A percentile compares a stretch with the other conserved stretches of the same genome.
phyloP scores from a whole-genome alignment of 2,797 vertebrate species.

The Pseudochirops corinnae region DNA sequence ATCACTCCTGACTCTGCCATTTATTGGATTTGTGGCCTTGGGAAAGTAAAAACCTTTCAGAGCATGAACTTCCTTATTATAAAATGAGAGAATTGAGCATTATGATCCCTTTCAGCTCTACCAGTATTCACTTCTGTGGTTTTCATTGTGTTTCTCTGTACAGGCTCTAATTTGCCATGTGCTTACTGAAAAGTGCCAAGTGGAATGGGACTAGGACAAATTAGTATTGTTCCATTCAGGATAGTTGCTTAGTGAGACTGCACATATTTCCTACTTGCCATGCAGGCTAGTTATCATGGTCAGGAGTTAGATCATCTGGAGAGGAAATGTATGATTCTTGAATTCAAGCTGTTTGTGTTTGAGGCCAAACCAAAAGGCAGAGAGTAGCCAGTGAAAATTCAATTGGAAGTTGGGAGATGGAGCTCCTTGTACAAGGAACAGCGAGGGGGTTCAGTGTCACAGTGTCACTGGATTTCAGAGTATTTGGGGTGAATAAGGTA shows the following conservation, averaged over 20 bases:
- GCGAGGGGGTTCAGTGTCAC: too few relatives aligned
- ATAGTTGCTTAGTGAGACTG: background rate
- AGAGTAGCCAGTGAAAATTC: background rate
- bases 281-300: background rate
- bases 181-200: background rate
- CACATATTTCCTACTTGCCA: background rate
- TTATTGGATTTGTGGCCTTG: background rate
- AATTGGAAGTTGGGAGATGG: too few relatives aligned
- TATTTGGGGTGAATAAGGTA: too few relatives aligned
- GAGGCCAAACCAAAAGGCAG: background rate
- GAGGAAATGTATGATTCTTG: background rate
- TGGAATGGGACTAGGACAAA: background rate
- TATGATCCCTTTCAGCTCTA: background rate
- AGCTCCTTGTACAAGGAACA: too few relatives aligned
- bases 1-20: background rate
- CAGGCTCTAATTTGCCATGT: background rate
- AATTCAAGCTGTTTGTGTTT: background rate
- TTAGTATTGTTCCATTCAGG: background rate
- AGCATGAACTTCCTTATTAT: background rate
- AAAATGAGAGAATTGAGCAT: background rate
- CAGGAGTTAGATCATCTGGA: background rate
- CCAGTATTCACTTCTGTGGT: background rate
- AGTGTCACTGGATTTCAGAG: too few relatives aligned
- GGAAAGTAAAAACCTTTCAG: background rate
- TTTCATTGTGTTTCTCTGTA: background rate